Evolutionary conservation across 2,888 invertebrate genomes (phyloP), one percentile per base, ranked within the genome.

Genomic region (Macrosiphum euphorbiae): DNA sequence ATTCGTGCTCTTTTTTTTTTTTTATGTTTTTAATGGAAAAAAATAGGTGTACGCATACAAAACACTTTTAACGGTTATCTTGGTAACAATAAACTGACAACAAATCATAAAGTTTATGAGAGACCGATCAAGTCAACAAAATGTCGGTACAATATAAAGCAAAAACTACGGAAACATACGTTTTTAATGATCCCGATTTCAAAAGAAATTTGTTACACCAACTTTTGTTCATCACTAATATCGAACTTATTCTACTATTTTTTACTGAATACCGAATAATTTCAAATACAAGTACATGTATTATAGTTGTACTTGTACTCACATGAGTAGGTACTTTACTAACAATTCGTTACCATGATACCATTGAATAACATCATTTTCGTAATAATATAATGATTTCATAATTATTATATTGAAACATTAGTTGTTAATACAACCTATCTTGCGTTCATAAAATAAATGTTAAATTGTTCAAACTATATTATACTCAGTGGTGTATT

Each of bases 11-110:
- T 28, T 41, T 89, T 3, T 88, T 26, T 85, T n/a, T 88, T 3
- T 88, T 13, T 84, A 84, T 47, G 44, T 44, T 28, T 86, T 86
- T 86, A 86, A 86, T 86, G 86, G 86, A 28, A 47, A 47, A 58
- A 86, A 47, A 86, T 47, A 47, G 28, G 47, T 78, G 20, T 28
- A 86, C 86, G 28, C 47, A 86, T 44, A 86, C 86, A 85, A 78
- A 78, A 35, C 35, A 78, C 35, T 41, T 78, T 78, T 78, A 78
- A 78, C 78, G 20, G 78, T 8, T 78, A 35, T 78, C 8, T 78
- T 35, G 78, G 20, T 41, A 78, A 41, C 78, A 78, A 28, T 35
- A 78, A 78, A 78, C 35, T 35, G 35, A 2, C 35, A 28, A 78
- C 78, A 78, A 35, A 35, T 78, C 78, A 78, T 78, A 35, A 78